A percentile compares a stretch with the other conserved stretches of the same genome.
Evolutionary conservation across 2,888 invertebrate species (phyloP).

Genomic region (Aphodius sticticus): DNA sequence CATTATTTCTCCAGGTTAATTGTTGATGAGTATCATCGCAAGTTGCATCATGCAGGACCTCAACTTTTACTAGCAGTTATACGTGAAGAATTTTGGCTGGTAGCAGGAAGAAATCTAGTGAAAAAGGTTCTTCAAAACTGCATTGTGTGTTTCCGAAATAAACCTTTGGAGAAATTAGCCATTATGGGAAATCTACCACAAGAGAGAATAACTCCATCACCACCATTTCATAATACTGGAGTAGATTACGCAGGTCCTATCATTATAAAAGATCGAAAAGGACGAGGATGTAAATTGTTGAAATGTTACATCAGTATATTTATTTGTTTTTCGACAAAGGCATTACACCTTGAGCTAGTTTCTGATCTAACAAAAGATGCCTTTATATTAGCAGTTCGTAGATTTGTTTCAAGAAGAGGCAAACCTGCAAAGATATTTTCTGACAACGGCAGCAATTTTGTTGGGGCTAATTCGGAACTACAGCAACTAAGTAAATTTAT

Average conservation of each 20-base stretch:
- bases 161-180: slow-evolving; percentile 18
- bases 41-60: slow-evolving; percentile 7
- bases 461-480: slow-evolving; percentile 24
- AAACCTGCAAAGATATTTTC: slow-evolving; percentile 32
- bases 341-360: slow-evolving; percentile 42
- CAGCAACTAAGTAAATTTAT: slow-evolving; percentile 28
- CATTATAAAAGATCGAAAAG: slow-evolving; percentile 26
- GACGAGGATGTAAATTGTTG: slow-evolving; percentile 27
- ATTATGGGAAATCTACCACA: slow-evolving; percentile 42
- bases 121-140: slow-evolving; percentile 17
- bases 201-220: slow-evolving; percentile 28
- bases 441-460: slow-evolving; percentile 40
- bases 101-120: neutral
- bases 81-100: slow-evolving; percentile 15
- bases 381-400: slow-evolving; percentile 36
- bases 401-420: slow-evolving; percentile 39
- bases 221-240: slow-evolving; percentile 26
- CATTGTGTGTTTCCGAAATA: slow-evolving; percentile 19
- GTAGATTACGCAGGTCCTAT: slow-evolving; percentile 36
- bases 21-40: neutral
- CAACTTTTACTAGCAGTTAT: neutral
- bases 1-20: slow-evolving; percentile 15
- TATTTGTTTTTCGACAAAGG: slow-evolving; percentile 41
- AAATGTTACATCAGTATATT: slow-evolving; percentile 42
- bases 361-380: slow-evolving; percentile 37